Percentiles rank a stretch among this genome's conserved stretches.
These are phyloP conservation scores for Cichladusa arquata DNA, from an alignment of 2,113 vertebrate genomes.

Conservation along the genomic window DNA sequence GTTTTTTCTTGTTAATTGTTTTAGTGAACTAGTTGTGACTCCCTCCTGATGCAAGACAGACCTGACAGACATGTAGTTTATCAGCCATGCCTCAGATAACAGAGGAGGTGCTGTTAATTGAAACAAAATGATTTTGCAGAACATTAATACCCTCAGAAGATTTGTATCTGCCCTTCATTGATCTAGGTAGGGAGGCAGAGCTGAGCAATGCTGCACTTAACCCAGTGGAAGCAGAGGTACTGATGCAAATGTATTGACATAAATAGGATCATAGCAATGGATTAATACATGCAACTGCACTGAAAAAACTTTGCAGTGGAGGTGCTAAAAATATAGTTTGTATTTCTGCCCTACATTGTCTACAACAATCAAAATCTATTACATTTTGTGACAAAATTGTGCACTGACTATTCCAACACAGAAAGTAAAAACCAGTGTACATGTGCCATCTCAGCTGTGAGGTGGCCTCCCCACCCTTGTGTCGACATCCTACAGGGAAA, in stretches of 20 bases:
- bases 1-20: neutral
- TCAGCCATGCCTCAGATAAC: neutral
- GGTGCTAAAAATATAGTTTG: neutral
- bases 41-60: neutral
- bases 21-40: neutral
- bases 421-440: neutral
- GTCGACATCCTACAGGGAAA: neutral
- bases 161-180: neutral
- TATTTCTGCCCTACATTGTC: neutral
- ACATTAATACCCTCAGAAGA: neutral
- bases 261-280: neutral
- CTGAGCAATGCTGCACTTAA: neutral
- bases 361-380: neutral
- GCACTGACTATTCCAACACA: neutral
- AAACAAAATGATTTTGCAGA: conserved; percentile 3
- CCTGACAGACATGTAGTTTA: neutral
- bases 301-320: neutral
- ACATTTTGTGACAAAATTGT: neutral
- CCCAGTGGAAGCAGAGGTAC: neutral
- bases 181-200: neutral
- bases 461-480: neutral
- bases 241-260: neutral
- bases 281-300: neutral
- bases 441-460: neutral
- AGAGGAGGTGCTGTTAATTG: neutral